These are phyloP conservation scores for Mimachlamys varia DNA, from an alignment of 2,888 invertebrate species.

Conservation along the genomic window DNA sequence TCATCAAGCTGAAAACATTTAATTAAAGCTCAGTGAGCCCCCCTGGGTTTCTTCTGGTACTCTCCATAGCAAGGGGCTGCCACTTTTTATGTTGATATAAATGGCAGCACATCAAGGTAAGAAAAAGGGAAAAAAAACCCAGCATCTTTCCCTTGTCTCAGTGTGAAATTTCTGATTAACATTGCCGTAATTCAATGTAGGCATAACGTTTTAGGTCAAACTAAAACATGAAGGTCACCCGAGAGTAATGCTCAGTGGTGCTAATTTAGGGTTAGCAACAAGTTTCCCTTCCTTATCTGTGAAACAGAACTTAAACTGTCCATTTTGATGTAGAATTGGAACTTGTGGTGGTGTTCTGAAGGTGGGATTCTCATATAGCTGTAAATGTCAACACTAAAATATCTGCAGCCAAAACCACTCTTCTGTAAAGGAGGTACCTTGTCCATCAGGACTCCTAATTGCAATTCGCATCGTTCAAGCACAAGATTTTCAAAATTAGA, in stretches of 20 bases:
- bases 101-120: neutral
- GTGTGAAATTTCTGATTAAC: neutral
- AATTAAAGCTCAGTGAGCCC: neutral
- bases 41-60: neutral
- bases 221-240: neutral
- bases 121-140: neutral
- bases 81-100: neutral
- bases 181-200: neutral
- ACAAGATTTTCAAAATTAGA: neutral
- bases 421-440: neutral
- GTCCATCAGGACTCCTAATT: neutral
- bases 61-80: neutral
- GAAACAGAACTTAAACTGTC: neutral
- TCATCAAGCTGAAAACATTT: neutral
- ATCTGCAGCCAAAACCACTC: neutral
- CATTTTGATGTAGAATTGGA: neutral
- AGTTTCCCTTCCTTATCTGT: neutral
- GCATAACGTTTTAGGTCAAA: neutral
- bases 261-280: neutral
- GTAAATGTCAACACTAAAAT: slow-evolving; percentile 4
- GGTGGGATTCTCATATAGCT: neutral
- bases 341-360: neutral
- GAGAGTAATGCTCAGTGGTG: neutral
- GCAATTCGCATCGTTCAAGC: neutral
- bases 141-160: neutral